Conservation (phyloP, 2,797 vertebrate species). For the Pipistrellus pipistrellus region DNA sequence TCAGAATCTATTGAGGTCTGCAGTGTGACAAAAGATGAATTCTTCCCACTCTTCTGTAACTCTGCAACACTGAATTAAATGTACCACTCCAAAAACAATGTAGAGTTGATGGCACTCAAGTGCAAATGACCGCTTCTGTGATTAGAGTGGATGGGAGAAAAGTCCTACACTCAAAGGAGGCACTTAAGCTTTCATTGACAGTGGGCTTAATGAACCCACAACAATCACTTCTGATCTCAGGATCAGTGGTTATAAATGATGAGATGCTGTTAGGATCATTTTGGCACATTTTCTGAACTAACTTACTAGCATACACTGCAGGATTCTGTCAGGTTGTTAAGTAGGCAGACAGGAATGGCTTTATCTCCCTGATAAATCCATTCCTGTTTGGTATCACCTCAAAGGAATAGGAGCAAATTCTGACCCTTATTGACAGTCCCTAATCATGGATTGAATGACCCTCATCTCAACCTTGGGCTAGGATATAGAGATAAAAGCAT, state of each 20-base stretch:
- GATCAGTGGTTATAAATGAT: neutral
- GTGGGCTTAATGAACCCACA: constrained; percentile 30
- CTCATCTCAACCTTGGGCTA: neutral
- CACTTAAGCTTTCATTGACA: constrained; percentile 19
- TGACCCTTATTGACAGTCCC: neutral
- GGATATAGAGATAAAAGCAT: neutral
- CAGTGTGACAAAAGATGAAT: neutral
- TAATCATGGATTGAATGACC: neutral
- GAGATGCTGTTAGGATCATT: neutral
- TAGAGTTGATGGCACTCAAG: neutral
- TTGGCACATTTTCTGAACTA: constrained; percentile 5
- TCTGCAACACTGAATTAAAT: constrained; percentile 50
- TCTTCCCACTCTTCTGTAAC: neutral
- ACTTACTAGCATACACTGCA: neutral
- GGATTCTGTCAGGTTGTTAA: neutral
- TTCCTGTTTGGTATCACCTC: neutral
- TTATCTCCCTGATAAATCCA: neutral
- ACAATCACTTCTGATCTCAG: neutral
- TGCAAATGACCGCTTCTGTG: neutral
- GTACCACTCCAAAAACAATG: neutral
- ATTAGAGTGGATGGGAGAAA: constrained; percentile 41
- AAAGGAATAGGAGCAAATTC: neutral
- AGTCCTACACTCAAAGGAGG: constrained; percentile 35
- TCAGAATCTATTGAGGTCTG: neutral
- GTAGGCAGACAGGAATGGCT: neutral